Base-by-base conservation (phyloP, 2,888 invertebrate genomes). In the Microplitis deprimator region DNA sequence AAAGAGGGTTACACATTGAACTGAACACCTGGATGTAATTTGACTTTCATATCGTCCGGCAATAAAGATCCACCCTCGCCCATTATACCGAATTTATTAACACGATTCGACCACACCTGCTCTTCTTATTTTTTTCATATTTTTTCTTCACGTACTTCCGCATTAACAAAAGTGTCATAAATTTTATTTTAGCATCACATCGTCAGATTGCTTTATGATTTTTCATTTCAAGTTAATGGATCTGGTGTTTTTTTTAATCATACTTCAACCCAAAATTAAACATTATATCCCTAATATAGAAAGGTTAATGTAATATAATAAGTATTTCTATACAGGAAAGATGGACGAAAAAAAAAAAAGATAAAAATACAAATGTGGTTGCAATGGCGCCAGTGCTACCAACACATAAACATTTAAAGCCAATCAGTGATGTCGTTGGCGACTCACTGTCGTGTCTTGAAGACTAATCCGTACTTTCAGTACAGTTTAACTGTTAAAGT, bases 51-150 rank as follows among this genome's bases (percentile, higher is more conserved):
- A 72, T 41, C 68, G 74, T 68, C 75, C 67, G 76, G 76, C 65
- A 77, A 79, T 76, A 79, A 73, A 77, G 67, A 77, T 73, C 70
- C 79, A 79, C 79, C 77, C 79, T 77, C 77, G 73, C 73, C 72
- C 29, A 40, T 59, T 13, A 17, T 6, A n/a, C 13, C n/a, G 60
- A 68, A 74, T 71, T 61, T 39, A 77, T 77, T 71, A 71, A 69
- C 17, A n/a, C 65, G n/a, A 41, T 65, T 39, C 40, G 0, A 16
- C 17, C 59, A 38, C 73, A 64, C 74, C 74, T 69, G 73, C 13
- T 50, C 50, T 50, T 8, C 50, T 4, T 50, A 50, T 13, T 13
- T 50, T 50, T 50, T 50, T 13, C 13, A 50, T 50, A 13, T 72
- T 61, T 62, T 50, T 8, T 13, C 50, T 60, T 13, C 6, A 13